phyloP scores from a whole-genome alignment of 2,113 vertebrate genomes.

The Plecotus auritus region DNA sequence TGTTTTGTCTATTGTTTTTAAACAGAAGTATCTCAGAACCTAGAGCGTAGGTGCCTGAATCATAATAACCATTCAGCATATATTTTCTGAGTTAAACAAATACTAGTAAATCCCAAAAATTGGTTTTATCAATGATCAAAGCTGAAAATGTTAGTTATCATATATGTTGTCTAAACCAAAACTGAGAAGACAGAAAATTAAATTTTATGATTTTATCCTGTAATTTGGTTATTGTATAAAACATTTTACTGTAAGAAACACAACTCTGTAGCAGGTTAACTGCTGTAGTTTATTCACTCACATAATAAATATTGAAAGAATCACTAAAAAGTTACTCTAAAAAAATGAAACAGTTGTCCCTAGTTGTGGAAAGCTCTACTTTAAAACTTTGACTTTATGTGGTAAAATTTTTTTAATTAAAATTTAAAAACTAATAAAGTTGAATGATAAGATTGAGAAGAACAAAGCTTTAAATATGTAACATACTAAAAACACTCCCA shows the following conservation, averaged over 20 bases:
- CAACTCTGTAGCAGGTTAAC: background rate
- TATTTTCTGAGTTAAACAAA: background rate
- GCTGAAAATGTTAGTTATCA: background rate
- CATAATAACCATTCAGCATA: background rate
- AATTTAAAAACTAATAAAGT: background rate
- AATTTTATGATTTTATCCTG: background rate
- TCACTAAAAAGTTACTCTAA: background rate
- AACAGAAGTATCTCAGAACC: background rate
- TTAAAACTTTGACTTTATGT: background rate
- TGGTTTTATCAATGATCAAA: background rate
- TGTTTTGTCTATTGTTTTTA: background rate
- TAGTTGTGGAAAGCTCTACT: background rate
- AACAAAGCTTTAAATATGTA: background rate
- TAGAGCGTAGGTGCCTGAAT: background rate
- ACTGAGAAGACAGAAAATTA: background rate
- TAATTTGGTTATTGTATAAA: background rate
- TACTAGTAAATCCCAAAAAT: background rate
- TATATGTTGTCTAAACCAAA: background rate
- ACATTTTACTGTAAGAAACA: background rate
- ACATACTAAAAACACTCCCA: background rate
- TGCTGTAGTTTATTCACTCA: background rate
- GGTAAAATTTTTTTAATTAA: background rate
- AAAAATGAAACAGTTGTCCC: background rate
- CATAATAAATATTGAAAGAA: background rate
- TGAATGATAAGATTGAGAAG: background rate